Percentiles rank a stretch among this genome's conserved stretches.
Evolutionary conservation across 2,888 invertebrate species (phyloP).

Genomic region (Andricus curvator): DNA sequence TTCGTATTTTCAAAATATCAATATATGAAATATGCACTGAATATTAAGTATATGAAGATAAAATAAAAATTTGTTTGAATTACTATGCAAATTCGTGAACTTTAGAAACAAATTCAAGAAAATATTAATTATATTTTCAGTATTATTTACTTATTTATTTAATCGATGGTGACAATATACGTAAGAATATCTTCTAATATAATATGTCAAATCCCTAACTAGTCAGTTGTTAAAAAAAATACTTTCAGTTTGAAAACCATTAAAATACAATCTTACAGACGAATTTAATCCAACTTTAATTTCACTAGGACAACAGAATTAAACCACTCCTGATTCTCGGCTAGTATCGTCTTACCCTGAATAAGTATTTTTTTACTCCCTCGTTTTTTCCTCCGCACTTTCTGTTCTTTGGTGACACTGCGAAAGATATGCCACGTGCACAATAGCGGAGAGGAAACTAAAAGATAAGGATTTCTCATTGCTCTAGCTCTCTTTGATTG

Average conservation of each 20-base stretch:
- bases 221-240: too few relatives aligned
- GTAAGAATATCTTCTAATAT: too few relatives aligned
- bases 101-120: too few relatives aligned
- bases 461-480: conserved; percentile 30
- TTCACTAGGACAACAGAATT: not conserved
- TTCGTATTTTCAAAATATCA: too few relatives aligned
- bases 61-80: too few relatives aligned
- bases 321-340: conserved; percentile 3
- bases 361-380: conserved; percentile 17
- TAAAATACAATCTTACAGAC: not conserved
- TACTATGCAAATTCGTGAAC: too few relatives aligned
- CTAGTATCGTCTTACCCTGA: conserved; percentile 4
- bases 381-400: conserved; percentile 4
- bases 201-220: too few relatives aligned
- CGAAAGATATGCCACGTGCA: conserved; percentile 27
- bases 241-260: not conserved
- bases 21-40: too few relatives aligned
- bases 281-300: conserved; percentile 7
- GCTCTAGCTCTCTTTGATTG: conserved; percentile 34
- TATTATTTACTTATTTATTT: too few relatives aligned
- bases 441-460: not conserved
- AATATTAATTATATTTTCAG: too few relatives aligned
- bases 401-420: conserved; percentile 31
- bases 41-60: too few relatives aligned
- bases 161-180: too few relatives aligned